These are phyloP conservation scores for Tanytarsus gracilentus DNA, from an alignment of 2,888 invertebrate species.

Conservation along the genomic window DNA sequence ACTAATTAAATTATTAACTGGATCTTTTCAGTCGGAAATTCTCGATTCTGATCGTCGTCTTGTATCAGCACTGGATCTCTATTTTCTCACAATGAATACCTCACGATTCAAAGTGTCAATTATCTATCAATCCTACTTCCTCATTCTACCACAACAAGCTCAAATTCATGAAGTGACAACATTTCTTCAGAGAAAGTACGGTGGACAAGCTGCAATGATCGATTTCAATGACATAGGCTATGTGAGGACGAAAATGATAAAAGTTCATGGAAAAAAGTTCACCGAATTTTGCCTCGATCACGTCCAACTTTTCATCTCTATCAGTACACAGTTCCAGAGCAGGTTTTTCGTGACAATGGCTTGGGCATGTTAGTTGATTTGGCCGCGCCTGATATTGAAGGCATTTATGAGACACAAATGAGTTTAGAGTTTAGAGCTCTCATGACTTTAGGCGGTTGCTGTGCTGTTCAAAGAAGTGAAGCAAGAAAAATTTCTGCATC, in stretches of 20 bases:
- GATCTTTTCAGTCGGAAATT: constrained; percentile 82
- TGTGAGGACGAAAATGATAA: constrained; percentile 45
- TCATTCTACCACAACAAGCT: constrained; percentile 69
- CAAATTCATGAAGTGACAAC: constrained; percentile 80
- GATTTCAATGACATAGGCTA: constrained; percentile 73
- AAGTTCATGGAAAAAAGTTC: constrained; percentile 67
- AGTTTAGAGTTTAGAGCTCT: constrained; percentile 80
- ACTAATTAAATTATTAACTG: not conserved
- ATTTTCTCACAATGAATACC: constrained; percentile 95
- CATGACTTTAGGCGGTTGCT: constrained; percentile 79
- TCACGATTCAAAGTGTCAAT: constrained; percentile 86
- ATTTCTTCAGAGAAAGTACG: constrained; percentile 79
- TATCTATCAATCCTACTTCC: constrained; percentile 88
- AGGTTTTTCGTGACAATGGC: constrained; percentile 62
- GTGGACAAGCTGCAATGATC: constrained; percentile 63
- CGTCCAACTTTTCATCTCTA: constrained; percentile 76
- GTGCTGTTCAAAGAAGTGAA: constrained; percentile 56
- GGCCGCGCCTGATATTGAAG: constrained; percentile 87
- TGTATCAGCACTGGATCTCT: constrained; percentile 88
- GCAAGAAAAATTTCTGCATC: constrained; percentile 45
- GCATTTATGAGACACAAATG: constrained; percentile 96
- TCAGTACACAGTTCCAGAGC: constrained; percentile 82
- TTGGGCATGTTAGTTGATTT: constrained; percentile 64
- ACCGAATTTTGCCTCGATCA: constrained; percentile 75
- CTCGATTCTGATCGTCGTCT: constrained; percentile 88